These are phyloP conservation scores for Listrodromus nycthemerus DNA, from an alignment of 2,888 invertebrate species.

Conservation along the genomic window DNA sequence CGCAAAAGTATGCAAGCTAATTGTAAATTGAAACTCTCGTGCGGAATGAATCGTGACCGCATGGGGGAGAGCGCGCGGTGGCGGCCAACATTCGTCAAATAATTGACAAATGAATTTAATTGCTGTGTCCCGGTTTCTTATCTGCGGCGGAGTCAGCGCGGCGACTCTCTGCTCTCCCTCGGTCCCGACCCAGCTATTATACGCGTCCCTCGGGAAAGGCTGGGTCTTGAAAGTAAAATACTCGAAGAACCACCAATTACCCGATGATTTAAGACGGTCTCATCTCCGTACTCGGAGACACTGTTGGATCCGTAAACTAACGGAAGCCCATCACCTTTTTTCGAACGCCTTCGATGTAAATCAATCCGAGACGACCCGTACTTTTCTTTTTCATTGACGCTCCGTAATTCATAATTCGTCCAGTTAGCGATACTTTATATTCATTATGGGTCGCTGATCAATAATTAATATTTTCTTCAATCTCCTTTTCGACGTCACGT, in stretches of 20 bases:
- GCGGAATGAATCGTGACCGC: slow-evolving; percentile 55
- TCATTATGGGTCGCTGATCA: neutral
- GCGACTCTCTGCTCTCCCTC: slow-evolving; percentile 4
- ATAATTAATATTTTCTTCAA: neutral
- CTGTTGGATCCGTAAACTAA: neutral
- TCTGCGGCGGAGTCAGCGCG: slow-evolving; percentile 22
- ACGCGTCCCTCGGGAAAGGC: slow-evolving; percentile 32
- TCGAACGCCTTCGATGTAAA: neutral
- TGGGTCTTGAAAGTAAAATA: slow-evolving; percentile 69
- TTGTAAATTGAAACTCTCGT: slow-evolving; percentile 75
- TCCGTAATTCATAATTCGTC: neutral
- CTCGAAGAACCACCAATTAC: slow-evolving; percentile 71
- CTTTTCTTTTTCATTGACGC: neutral
- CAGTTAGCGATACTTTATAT: slow-evolving; percentile 10
- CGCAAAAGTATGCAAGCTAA: slow-evolving; percentile 75
- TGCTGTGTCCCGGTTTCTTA: slow-evolving; percentile 75
- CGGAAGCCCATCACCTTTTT: neutral
- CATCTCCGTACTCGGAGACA: neutral
- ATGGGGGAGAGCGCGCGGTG: slow-evolving; percentile 50
- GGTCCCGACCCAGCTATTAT: slow-evolving; percentile 2
- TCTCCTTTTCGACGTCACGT: neutral
- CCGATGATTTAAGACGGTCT: slow-evolving; percentile 69
- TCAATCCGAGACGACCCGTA: neutral
- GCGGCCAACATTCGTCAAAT: slow-evolving; percentile 77
- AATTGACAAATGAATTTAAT: slow-evolving; percentile 82